Conservation (phyloP, 2,797 vertebrate genomes). For the Gymnocypris eckloni region DNA sequence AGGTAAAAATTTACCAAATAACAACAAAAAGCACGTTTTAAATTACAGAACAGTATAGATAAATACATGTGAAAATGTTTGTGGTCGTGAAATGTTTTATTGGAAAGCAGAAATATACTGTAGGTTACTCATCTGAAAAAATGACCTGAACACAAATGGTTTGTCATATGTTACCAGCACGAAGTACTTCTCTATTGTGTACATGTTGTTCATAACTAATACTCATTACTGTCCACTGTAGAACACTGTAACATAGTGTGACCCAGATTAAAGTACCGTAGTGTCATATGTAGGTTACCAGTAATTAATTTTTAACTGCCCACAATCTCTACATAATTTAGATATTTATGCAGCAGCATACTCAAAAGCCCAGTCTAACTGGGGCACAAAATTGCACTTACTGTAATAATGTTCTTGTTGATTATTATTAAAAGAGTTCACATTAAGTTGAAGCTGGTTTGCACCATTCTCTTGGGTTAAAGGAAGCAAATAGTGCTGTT, state of each 20-base stretch:
- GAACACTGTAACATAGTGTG: background rate
- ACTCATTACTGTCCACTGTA: background rate
- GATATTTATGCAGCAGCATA: background rate
- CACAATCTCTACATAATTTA: constrained; percentile 29
- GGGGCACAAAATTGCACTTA: background rate
- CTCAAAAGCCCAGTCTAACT: constrained; percentile 13
- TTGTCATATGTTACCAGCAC: background rate
- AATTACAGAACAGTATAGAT: background rate
- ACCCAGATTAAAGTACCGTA: background rate
- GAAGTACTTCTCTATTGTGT: background rate
- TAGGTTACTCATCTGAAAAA: background rate
- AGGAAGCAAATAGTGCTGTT: background rate
- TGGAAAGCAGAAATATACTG: background rate
- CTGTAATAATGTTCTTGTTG: background rate
- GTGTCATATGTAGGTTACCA: constrained; percentile 27
- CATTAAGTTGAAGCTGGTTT: background rate
- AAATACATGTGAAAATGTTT: background rate
- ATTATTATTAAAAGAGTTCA: background rate
- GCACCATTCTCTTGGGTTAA: background rate
- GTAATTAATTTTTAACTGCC: constrained; percentile 6
- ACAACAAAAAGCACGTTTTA: background rate
- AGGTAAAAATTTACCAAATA: no score
- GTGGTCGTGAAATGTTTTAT: background rate
- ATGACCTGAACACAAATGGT: background rate
- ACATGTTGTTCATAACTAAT: background rate